These are phyloP conservation scores for Coelogynopora nodosa DNA, from an alignment of 2,888 invertebrate species.

Conservation along the genomic window DNA sequence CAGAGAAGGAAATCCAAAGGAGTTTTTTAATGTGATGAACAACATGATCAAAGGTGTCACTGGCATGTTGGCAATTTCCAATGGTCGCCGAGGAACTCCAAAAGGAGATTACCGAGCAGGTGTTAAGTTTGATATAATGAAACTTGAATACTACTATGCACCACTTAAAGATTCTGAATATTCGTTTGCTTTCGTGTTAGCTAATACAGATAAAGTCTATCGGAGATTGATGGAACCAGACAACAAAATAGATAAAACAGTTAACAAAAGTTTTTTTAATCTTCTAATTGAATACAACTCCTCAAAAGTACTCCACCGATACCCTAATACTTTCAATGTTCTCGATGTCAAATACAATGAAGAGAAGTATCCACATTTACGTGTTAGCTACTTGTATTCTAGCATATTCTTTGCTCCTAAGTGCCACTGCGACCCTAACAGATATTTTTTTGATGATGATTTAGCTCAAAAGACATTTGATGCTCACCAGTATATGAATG, in stretches of 20 bases:
- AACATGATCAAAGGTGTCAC: slow-evolving; percentile 55
- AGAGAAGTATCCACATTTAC: slow-evolving; percentile 53
- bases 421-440: slow-evolving; percentile 61
- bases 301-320: slow-evolving; percentile 48
- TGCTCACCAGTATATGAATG: slow-evolving; percentile 61
- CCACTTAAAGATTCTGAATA: slow-evolving; percentile 60
- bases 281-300: slow-evolving; percentile 61
- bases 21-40: slow-evolving; percentile 55
- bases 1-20: slow-evolving; percentile 56
- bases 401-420: slow-evolving; percentile 62
- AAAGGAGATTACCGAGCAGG: slow-evolving; percentile 47
- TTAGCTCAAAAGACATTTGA: slow-evolving; percentile 60
- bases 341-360: slow-evolving; percentile 56
- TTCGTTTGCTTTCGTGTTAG: slow-evolving; percentile 60
- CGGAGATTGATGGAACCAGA: slow-evolving; percentile 47
- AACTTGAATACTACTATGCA: slow-evolving; percentile 60
- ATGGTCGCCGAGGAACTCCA: slow-evolving; percentile 47
- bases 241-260: slow-evolving; percentile 52
- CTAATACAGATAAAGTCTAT: slow-evolving; percentile 59
- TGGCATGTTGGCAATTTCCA: slow-evolving; percentile 34
- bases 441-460: slow-evolving; percentile 61
- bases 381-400: slow-evolving; percentile 60
- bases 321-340: slow-evolving; percentile 55
- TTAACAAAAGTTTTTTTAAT: slow-evolving; percentile 57
- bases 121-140: slow-evolving; percentile 48